These are phyloP conservation scores for Microtus oregoni DNA, from an alignment of 2,113 vertebrate species.

Conservation along the genomic window DNA sequence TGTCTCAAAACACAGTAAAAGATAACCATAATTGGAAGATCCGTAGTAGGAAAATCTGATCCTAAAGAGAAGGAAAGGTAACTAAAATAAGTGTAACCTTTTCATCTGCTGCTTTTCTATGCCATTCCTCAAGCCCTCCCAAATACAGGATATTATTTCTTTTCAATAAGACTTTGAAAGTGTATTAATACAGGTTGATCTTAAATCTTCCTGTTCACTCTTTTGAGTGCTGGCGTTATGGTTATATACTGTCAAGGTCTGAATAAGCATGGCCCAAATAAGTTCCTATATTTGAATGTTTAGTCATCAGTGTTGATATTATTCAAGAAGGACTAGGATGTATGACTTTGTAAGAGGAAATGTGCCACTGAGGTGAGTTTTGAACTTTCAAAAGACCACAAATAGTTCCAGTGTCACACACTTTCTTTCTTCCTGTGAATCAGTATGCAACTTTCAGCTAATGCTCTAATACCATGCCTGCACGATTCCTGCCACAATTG, in stretches of 20 bases:
- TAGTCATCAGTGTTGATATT: not conserved
- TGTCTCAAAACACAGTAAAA: not conserved
- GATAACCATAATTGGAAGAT: not conserved
- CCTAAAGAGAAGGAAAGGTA: not conserved
- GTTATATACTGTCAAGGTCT: not conserved
- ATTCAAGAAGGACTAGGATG: not conserved
- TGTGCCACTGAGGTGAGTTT: not conserved
- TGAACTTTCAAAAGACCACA: not conserved
- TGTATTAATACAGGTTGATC: not conserved
- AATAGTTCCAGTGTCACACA: too few relatives aligned
- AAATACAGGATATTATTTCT: not conserved
- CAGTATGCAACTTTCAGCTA: not conserved
- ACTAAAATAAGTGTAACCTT: not conserved
- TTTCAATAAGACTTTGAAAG: not conserved
- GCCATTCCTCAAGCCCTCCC: not conserved
- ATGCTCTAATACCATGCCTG: not conserved
- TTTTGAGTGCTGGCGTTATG: not conserved
- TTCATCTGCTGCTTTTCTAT: not conserved
- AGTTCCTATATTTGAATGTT: not conserved
- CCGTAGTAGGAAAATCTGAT: not conserved
- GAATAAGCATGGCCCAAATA: not conserved
- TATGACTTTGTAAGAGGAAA: not conserved
- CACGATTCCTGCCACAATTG: not conserved
- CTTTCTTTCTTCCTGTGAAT: not conserved
- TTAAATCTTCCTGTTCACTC: not conserved